Conservation (phyloP, 2,888 invertebrate genomes). For the Andrena bicolor region DNA sequence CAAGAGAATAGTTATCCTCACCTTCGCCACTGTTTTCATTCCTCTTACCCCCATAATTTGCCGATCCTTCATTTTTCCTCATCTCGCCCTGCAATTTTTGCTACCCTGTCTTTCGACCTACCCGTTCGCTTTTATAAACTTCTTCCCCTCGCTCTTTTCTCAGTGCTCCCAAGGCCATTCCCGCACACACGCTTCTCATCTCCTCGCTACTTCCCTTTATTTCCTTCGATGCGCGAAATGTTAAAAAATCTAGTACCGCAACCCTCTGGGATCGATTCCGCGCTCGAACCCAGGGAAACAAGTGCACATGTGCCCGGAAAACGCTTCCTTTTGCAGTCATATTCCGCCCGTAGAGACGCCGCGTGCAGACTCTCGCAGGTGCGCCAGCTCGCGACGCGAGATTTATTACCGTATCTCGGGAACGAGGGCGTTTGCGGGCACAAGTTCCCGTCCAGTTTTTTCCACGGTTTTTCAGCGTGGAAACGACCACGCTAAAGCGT, state of each 20-base stretch:
- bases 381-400: neutral
- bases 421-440: neutral
- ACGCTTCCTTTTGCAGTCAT: neutral
- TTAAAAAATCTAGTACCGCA: neutral
- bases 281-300: neutral
- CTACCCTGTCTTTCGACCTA: neutral
- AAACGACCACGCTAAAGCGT: neutral
- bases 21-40: neutral
- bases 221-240: neutral
- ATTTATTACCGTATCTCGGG: neutral
- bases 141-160: neutral
- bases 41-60: conserved; percentile 1
- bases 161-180: neutral
- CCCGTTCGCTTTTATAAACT: neutral
- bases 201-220: neutral
- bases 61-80: neutral
- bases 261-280: neutral
- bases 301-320: neutral
- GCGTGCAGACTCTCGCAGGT: neutral
- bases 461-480: neutral
- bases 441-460: neutral
- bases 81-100: neutral
- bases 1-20: conserved; percentile 6
- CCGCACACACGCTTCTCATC: neutral
- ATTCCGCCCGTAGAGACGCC: neutral